A percentile compares a stretch with the other conserved stretches of the same genome.
These are phyloP conservation scores for Stylophora pistillata DNA, from an alignment of 64 coral and sea anemone genomes.

Conservation along the genomic window DNA sequence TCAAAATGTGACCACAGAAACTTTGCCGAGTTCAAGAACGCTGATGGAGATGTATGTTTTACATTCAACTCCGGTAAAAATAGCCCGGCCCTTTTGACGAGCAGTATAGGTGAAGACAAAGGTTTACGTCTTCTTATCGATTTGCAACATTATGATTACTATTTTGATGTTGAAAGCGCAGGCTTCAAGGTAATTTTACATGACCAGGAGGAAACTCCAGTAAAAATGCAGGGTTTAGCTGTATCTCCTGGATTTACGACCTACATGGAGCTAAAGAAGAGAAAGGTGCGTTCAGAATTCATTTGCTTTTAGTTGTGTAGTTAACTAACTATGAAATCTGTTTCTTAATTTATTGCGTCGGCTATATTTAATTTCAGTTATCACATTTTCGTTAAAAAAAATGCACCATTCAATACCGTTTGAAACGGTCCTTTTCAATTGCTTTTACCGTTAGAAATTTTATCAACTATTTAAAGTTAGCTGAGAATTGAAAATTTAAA, in stretches of 20 bases:
- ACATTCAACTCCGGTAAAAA: constrained; percentile 85
- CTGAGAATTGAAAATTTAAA: neutral
- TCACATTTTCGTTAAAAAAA: neutral
- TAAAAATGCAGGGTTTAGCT: constrained; percentile 81
- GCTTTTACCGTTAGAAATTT: neutral
- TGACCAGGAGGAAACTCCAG: constrained; percentile 83
- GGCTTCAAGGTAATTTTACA: constrained; percentile 86
- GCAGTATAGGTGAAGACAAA: constrained; percentile 62
- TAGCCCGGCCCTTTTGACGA: neutral
- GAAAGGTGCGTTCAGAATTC: constrained; percentile 51
- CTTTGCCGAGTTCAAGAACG: constrained; percentile 76
- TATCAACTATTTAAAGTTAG: neutral
- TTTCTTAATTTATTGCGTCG: neutral
- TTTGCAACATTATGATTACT: constrained; percentile 78
- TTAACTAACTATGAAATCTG: neutral
- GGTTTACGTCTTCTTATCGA: constrained; percentile 77
- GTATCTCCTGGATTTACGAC: constrained; percentile 83
- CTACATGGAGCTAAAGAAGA: constrained; percentile 79
- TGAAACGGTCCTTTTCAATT: neutral
- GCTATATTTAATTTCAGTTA: neutral
- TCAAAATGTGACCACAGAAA: constrained; percentile 49
- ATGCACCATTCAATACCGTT: neutral
- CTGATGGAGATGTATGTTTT: constrained; percentile 74
- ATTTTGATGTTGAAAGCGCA: constrained; percentile 74
- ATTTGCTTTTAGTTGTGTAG: neutral